Evolutionary conservation across 2,797 vertebrate genomes (phyloP).

Genomic region (Masticophis lateralis): DNA sequence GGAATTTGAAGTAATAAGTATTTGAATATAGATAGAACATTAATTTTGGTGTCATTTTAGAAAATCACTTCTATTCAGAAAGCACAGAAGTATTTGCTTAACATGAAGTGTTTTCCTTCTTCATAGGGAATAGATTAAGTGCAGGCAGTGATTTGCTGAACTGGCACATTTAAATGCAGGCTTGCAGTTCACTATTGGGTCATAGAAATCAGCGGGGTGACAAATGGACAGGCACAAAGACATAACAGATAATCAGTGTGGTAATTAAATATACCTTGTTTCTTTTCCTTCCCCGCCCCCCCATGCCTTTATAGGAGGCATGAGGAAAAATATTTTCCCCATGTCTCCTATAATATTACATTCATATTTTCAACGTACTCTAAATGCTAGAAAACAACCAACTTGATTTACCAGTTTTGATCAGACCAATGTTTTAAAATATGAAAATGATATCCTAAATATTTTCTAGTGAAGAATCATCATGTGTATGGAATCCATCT

Average conservation of each 20-base stretch:
- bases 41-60: conserved; percentile 27
- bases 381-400: background rate
- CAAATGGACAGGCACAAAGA: background rate
- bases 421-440: background rate
- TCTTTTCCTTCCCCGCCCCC: background rate
- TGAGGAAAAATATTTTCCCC: too few relatives aligned
- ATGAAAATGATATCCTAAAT: background rate
- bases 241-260: background rate
- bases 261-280: background rate
- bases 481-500: background rate
- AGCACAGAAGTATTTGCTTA: conserved; percentile 35
- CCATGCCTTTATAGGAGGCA: background rate
- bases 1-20: conserved; percentile 25
- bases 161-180: conserved; percentile 8
- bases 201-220: background rate
- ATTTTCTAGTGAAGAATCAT: background rate
- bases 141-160: conserved; percentile 26
- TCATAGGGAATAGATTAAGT: conserved; percentile 18
- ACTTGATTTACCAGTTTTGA: background rate
- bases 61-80: conserved; percentile 24
- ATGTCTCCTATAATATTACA: background rate
- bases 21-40: conserved; percentile 13
- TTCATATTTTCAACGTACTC: background rate
- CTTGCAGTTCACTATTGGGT: background rate
- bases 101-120: conserved; percentile 5